Conservation (phyloP, 2,797 vertebrate species). For the Trichosurus vulpecula region DNA sequence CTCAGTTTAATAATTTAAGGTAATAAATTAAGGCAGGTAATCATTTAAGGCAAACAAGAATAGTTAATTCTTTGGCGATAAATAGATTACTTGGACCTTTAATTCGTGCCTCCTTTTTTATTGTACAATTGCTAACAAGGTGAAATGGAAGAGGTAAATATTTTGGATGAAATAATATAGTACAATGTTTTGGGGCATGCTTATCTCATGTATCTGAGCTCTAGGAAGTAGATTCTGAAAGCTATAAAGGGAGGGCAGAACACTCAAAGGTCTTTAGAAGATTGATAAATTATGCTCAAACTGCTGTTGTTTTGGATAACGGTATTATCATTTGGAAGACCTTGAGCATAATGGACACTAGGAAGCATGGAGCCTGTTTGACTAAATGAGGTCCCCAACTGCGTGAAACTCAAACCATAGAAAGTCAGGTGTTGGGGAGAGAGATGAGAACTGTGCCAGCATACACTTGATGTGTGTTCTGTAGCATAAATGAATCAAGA, state of each 20-base stretch:
- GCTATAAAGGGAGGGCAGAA: neutral
- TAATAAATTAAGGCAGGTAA: neutral
- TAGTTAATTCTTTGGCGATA: neutral
- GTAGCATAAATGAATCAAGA: neutral
- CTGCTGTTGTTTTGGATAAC: neutral
- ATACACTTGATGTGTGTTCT: neutral
- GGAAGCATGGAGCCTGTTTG: neutral
- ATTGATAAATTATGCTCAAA: conserved; percentile 19
- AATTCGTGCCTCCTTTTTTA: neutral
- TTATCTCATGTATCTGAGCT: neutral
- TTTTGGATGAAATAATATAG: neutral
- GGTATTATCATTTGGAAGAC: conserved; percentile 13
- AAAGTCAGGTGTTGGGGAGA: neutral
- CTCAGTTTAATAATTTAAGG: too few species aligned
- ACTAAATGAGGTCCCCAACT: neutral
- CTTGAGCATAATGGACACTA: conserved; percentile 1
- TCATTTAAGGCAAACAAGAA: neutral
- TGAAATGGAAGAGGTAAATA: neutral
- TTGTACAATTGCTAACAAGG: neutral
- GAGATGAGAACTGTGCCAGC: neutral
- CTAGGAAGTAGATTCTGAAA: conserved; percentile 9
- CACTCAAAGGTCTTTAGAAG: conserved; percentile 21
- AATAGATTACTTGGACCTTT: neutral
- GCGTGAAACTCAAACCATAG: neutral
- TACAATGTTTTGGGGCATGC: neutral